Conservation (phyloP, 2,888 invertebrate genomes). For the Zaprionus lineosus region DNA sequence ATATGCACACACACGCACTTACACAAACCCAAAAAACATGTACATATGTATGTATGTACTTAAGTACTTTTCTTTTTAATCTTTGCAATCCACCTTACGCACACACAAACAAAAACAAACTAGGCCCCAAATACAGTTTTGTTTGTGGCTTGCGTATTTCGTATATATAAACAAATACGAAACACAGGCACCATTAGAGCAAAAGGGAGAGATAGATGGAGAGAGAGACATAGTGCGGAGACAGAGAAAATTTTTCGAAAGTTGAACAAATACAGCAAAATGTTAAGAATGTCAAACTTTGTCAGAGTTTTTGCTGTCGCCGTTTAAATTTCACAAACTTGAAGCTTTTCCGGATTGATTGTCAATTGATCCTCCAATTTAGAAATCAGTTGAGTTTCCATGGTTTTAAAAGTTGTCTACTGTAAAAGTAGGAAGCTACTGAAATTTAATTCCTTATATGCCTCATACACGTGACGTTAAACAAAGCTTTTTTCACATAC, state of each 20-base stretch:
- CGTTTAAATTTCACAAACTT: too few relatives aligned
- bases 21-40: not conserved
- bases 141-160: slow-evolving; percentile 24
- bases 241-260: slow-evolving; percentile 46
- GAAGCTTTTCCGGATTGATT: too few relatives aligned
- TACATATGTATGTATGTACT: not conserved
- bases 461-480: slow-evolving; percentile 3
- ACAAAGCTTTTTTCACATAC: slow-evolving; percentile 2
- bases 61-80: slow-evolving; percentile 46
- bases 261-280: slow-evolving; percentile 50
- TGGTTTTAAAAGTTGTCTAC: slow-evolving; percentile 11
- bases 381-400: too few relatives aligned
- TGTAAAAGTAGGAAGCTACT: slow-evolving; percentile 7
- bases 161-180: slow-evolving; percentile 61
- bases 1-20: slow-evolving; percentile 25
- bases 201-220: slow-evolving; percentile 7
- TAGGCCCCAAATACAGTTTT: slow-evolving; percentile 28
- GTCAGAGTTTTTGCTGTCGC: not conserved
- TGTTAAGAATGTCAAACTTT: slow-evolving; percentile 35
- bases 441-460: slow-evolving; percentile 35
- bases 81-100: slow-evolving; percentile 41
- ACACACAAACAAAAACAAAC: not conserved
- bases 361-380: too few relatives aligned
- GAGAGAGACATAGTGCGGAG: not conserved
- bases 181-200: slow-evolving; percentile 44